Conservation (phyloP, 2,797 vertebrate genomes). For the Lepidocolaptes lacrymiger region DNA sequence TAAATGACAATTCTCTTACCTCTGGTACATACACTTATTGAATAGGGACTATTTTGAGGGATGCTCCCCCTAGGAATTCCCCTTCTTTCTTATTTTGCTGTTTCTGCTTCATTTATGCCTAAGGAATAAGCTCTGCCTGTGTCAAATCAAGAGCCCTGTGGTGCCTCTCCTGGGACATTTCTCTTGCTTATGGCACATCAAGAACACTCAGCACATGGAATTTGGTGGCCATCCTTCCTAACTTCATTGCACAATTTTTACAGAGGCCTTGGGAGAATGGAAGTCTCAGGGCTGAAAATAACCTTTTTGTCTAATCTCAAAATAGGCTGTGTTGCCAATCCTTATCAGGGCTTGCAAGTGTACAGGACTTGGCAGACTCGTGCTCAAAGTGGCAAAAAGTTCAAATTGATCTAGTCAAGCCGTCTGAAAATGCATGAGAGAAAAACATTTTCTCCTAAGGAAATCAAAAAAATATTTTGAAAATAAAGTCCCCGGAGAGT, state of each 20-base stretch:
- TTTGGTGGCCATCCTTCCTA: neutral
- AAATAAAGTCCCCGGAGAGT: neutral
- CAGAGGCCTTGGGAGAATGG: neutral
- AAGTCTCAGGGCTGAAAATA: neutral
- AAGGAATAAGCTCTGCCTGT: neutral
- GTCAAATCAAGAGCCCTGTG: neutral
- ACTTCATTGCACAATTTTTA: neutral
- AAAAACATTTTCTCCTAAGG: neutral
- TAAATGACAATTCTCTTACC: neutral
- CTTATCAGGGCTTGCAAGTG: neutral
- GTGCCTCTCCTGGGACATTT: neutral
- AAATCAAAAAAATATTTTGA: conserved; percentile 1
- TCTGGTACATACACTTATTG: neutral
- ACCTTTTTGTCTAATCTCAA: neutral
- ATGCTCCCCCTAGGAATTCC: neutral
- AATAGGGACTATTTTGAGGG: neutral
- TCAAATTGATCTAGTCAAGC: neutral
- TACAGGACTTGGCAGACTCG: neutral
- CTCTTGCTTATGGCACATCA: neutral
- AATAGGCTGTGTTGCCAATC: neutral
- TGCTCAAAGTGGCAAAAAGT: neutral
- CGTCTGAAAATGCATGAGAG: neutral
- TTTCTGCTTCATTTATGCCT: neutral
- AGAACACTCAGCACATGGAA: neutral
- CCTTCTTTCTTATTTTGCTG: neutral